These are phyloP conservation scores for Drosophila vallismaia DNA, from an alignment of 2,888 invertebrate species.

Conservation along the genomic window DNA sequence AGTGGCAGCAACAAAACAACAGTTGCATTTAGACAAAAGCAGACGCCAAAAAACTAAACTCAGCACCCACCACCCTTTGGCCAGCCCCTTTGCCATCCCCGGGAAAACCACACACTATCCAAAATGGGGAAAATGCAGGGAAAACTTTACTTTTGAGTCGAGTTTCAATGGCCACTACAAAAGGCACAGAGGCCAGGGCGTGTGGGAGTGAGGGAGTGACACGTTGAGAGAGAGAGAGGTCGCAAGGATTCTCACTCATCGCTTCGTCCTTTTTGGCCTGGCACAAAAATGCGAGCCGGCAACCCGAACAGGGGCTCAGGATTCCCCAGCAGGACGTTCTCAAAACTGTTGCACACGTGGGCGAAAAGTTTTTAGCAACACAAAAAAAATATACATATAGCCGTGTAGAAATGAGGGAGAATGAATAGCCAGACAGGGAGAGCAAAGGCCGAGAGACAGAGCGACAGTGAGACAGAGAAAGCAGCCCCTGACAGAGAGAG, in stretches of 20 bases:
- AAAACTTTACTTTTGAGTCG: constrained; percentile 66
- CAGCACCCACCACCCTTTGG: constrained; percentile 14
- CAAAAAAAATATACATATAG: constrained; percentile 11
- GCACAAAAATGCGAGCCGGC: constrained; percentile 78
- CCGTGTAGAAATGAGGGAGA: constrained; percentile 59
- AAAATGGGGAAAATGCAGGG: constrained; percentile 19
- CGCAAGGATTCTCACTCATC: constrained; percentile 63
- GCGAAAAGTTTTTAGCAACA: constrained; percentile 34
- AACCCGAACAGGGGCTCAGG: constrained; percentile 69
- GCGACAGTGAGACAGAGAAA: constrained; percentile 17
- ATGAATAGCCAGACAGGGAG: constrained; percentile 63
- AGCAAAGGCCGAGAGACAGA: constrained; percentile 15
- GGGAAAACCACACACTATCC: too few relatives aligned
- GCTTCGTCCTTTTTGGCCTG: constrained; percentile 76
- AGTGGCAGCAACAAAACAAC: constrained; percentile 26
- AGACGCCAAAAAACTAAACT: constrained; percentile 53
- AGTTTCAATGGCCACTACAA: constrained; percentile 61
- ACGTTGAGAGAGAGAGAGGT: constrained; percentile 1
- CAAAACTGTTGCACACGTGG: constrained; percentile 68
- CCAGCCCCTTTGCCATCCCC: neutral
- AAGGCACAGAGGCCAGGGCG: constrained; percentile 3
- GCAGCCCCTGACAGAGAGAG: constrained; percentile 13
- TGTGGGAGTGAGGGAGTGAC: constrained; percentile 4
- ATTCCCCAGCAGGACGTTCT: constrained; percentile 34
- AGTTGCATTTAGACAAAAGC: constrained; percentile 59